Conservation (phyloP, 2,113 vertebrate species). For the Etheostoma spectabile region DNA sequence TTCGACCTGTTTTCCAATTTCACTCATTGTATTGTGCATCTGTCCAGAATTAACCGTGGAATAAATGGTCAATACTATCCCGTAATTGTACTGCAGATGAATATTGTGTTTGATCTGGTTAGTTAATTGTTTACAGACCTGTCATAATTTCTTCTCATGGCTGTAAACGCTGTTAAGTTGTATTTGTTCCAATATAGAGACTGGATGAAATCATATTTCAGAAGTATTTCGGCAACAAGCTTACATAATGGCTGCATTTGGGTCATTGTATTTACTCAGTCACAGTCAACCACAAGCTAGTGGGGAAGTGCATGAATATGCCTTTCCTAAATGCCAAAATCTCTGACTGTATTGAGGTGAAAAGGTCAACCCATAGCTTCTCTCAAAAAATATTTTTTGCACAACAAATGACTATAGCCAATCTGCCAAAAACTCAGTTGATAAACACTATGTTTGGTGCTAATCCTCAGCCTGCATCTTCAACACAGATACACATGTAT, state of each 20-base stretch:
- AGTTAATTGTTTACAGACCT: background rate
- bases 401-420: background rate
- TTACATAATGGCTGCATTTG: background rate
- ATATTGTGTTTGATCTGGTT: conserved; percentile 21
- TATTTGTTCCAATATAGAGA: background rate
- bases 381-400: background rate
- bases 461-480: background rate
- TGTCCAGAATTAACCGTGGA: conserved; percentile 4
- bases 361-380: background rate
- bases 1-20: background rate
- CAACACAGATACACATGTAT: conserved; percentile 47
- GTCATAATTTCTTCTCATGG: background rate
- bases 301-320: background rate
- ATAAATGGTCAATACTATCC: background rate
- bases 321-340: background rate
- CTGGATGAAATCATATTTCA: background rate
- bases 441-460: background rate
- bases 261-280: background rate
- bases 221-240: background rate
- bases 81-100: conserved; percentile 13
- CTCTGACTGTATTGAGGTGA: background rate
- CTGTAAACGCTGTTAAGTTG: background rate
- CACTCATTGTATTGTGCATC: background rate
- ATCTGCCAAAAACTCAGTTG: background rate
- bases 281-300: background rate